Percentiles rank a stretch among this genome's conserved stretches.
These are phyloP conservation scores for Lota lota DNA, from an alignment of 2,113 vertebrate species.

Conservation along the genomic window DNA sequence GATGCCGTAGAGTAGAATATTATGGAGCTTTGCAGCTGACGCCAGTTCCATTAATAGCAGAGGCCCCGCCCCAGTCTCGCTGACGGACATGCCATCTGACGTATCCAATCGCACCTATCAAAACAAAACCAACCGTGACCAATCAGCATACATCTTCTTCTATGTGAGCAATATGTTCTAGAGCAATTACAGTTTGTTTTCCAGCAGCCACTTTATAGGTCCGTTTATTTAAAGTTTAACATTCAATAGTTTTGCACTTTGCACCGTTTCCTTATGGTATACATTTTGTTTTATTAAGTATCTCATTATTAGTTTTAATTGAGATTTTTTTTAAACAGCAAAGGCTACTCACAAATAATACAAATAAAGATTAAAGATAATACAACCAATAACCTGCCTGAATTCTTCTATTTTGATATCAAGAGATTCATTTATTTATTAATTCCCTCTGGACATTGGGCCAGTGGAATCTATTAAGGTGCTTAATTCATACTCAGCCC, in stretches of 20 bases:
- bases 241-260: too few species aligned
- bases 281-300: too few species aligned
- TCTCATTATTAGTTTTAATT: too few species aligned
- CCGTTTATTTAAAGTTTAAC: slow-evolving; percentile 31
- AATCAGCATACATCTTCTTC: slow-evolving; percentile 34
- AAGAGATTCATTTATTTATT: too few species aligned
- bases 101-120: slow-evolving; percentile 62
- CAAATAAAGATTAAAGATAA: too few species aligned
- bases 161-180: slow-evolving; percentile 18
- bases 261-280: too few species aligned
- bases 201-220: slow-evolving; percentile 26
- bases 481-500: slow-evolving; percentile 4
- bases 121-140: slow-evolving; percentile 32
- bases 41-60: slow-evolving; percentile 54
- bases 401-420: too few species aligned
- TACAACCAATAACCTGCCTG: background rate
- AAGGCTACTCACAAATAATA: too few species aligned
- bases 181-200: slow-evolving; percentile 41
- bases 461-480: too few species aligned
- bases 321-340: too few species aligned
- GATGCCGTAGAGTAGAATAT: slow-evolving; percentile 71
- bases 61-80: slow-evolving; percentile 25
- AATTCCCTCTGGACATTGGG: too few species aligned
- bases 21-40: slow-evolving; percentile 46
- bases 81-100: slow-evolving; percentile 34